phyloP scores from a whole-genome alignment of 2,113 vertebrate species.

The Elachura formosa region DNA sequence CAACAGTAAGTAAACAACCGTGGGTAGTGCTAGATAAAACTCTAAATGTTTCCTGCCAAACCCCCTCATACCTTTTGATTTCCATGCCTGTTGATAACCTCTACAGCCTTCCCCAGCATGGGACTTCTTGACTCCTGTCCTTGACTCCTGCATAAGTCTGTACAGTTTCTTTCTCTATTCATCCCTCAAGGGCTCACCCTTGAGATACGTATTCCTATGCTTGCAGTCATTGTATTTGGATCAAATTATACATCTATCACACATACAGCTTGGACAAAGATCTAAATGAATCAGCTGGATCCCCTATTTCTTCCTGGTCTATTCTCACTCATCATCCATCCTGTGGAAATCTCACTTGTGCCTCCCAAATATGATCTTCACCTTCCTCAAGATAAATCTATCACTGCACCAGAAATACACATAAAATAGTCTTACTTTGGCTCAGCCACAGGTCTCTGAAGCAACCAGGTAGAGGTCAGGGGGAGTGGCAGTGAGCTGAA shows the following conservation, averaged over 20 bases:
- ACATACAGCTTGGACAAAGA: background rate
- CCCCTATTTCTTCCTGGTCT: background rate
- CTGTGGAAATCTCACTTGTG: background rate
- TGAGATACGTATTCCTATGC: background rate
- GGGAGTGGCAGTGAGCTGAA: background rate
- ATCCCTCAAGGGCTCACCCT: background rate
- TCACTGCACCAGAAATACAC: background rate
- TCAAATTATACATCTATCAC: background rate
- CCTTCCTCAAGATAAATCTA: background rate
- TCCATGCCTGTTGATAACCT: background rate
- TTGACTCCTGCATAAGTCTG: background rate
- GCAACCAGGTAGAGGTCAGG: background rate
- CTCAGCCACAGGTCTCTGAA: background rate
- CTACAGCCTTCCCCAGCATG: background rate
- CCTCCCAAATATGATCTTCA: background rate
- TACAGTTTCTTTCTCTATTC: background rate
- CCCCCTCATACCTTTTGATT: background rate
- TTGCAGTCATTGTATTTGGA: background rate
- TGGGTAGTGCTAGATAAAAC: background rate
- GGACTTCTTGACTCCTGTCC: background rate
- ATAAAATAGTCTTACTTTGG: background rate
- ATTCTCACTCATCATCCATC: background rate
- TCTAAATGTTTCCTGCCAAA: background rate
- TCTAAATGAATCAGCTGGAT: background rate
- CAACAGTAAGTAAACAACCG: background rate